Evolutionary conservation across 37 sponge, comb jelly and placozoan genomes (phyloP).

Genomic region (Hexactinellida sp.): DNA sequence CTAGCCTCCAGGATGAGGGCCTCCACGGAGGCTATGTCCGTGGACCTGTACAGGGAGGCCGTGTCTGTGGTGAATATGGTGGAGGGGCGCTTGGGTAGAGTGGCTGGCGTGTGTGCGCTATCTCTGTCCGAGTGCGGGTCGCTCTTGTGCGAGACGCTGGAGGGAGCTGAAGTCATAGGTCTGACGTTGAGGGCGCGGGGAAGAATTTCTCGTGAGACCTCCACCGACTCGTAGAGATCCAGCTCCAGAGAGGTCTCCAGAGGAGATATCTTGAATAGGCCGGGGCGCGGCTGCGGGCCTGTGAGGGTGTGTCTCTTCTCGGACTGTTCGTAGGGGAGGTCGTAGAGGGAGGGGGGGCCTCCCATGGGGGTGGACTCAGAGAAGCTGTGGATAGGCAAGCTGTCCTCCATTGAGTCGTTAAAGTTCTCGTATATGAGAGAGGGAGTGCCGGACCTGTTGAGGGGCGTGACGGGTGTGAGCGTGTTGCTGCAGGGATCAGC

Average conservation of each 20-base stretch:
- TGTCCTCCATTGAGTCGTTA: neutral
- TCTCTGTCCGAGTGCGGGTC: neutral
- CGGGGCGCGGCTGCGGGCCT: neutral
- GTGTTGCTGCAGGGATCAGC: neutral
- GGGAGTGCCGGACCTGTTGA: neutral
- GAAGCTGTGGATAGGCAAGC: neutral
- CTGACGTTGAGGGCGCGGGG: neutral
- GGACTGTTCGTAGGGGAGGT: neutral
- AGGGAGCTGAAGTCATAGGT: neutral
- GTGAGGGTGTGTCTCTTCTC: constrained; percentile 12
- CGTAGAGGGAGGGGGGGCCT: neutral
- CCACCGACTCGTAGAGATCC: neutral
- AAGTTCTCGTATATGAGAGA: constrained; percentile 1
- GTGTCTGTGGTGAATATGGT: constrained; percentile 7
- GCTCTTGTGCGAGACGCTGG: neutral
- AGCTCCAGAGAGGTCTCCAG: constrained; percentile 4
- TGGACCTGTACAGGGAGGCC: neutral
- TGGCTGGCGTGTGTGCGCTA: neutral
- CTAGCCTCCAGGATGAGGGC: neutral
- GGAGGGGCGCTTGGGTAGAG: neutral
- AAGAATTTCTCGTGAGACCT: neutral
- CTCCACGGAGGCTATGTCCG: neutral
- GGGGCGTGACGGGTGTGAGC: neutral
- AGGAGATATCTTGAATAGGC: constrained; percentile 10
- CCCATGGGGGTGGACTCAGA: neutral